Base-by-base conservation (phyloP, 2,797 vertebrate species). In the Siniperca undulata region DNA sequence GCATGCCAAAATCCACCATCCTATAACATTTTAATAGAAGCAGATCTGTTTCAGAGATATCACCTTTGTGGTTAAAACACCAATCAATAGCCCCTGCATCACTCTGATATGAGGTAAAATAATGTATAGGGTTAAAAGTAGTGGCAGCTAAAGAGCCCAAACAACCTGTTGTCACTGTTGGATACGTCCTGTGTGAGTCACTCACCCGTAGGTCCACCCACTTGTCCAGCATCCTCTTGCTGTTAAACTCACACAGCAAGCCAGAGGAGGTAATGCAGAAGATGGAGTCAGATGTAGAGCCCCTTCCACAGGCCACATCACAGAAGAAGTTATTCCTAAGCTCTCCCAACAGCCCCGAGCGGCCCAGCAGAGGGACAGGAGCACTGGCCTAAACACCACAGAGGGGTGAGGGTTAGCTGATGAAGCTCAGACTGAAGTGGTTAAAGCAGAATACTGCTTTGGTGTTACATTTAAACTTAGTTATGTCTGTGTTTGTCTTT, bases 201-300 rank as follows among this genome's bases (percentile, higher is more conserved):
- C 93, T 93, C 84, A 94, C 95, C 95, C 93, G 96, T 3, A 99
- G 94, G 88, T 98, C 97, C 89, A 99, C 97, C 98, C 98, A 99
- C 83, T 98, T 98, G 91, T 99, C 98, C 92, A 99, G 94, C 82
- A 97, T 95, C 91, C 98, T 96, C 79, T 95, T 96, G 74, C 96
- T 93, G 82, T 97, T 99, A 88, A 99, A 97, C 94, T 98, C 97
- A 73, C 98, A 99, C 74, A 99, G 93, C 67, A 99, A 94, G 17
- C 98, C 97, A 0, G 97, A 98, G 38, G 97, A 97, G 0, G 97
- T 98, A 89, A 99, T 97, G 90, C 97, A 98, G 94, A 98, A 99
- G 52, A 97, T 97, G 93, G 97, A 97, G 82, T 96, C 96, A 0
- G 97, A 95, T 65, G 96, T 96, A 70, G 95, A 94, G 40, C 97